Base-by-base conservation (phyloP, 2,888 invertebrate genomes). In the Zaprionus obscuricornis region DNA sequence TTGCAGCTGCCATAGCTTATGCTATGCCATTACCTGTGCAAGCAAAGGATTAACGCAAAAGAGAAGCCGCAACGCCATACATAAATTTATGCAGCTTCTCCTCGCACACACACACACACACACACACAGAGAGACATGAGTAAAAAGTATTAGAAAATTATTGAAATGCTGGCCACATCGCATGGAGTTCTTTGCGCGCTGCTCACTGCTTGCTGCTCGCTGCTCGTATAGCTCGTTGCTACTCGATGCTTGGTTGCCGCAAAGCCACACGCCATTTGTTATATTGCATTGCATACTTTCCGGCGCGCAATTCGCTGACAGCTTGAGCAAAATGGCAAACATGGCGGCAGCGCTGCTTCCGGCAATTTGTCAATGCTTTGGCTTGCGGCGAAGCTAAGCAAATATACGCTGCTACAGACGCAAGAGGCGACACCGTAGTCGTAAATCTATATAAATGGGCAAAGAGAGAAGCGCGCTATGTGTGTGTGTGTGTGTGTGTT, bases 321-420 rank as follows among this genome's bases (percentile, higher is more conserved):
- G 67, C 85, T 83, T 76, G 68, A 81, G 84, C 66, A 85, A 76
- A 81, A 84, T 68, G 74, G 86, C 86, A 81, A 81, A 81, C 74
- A 81, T 58, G 60, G 59, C 70, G 49, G 52, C 49, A 26, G 36
- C 62, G 18, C 33, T 14, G 20, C 27, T 8, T 16, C 10, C 36
- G 64, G 74, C 84, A 83, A 81, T 81, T 85, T 81, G 85, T 81
- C 81, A 81, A 75, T 63, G 76, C 65, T 72, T 69, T 83, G 73
- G 76, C 81, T 70, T 78, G 82, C 58, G 83, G 83, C 65, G n/a
- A 50, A 74, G 60, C 72, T 71, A 45, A 65, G 82, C 83, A 85
- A 78, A 78, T 74, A 64, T 74, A 57, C 46, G 51, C 31, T 13
- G 13, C n/a, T n/a, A n/a, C 34, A 42, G 24, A 26, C n/a, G 57